Percentiles rank a stretch among this genome's conserved stretches.
Conservation (phyloP, 2,888 invertebrate species). For the Notodromas monacha region DNA sequence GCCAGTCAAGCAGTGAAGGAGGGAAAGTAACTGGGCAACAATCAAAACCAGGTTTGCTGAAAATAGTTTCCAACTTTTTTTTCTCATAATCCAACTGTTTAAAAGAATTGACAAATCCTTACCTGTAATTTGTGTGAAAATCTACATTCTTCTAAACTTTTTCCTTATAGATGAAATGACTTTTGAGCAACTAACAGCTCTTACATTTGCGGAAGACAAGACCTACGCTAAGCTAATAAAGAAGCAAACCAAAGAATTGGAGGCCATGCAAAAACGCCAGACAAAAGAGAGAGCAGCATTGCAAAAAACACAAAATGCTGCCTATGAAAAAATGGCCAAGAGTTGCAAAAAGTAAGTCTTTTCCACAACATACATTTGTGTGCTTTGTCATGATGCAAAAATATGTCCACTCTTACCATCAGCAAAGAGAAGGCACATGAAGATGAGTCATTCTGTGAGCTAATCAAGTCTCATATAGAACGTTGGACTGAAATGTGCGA, state of each 20-base stretch:
- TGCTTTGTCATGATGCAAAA: background rate
- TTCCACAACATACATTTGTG: background rate
- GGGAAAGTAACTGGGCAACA: too few species aligned
- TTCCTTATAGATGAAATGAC: too few species aligned
- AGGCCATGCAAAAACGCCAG: slow-evolving; percentile 62
- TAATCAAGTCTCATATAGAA: too few species aligned
- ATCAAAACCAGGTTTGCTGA: background rate
- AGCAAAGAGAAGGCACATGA: too few species aligned
- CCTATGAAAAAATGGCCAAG: slow-evolving; percentile 71
- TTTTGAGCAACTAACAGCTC: too few species aligned
- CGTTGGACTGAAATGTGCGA: slow-evolving; percentile 78
- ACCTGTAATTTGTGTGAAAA: too few species aligned
- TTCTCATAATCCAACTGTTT: too few species aligned
- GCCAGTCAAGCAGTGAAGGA: background rate
- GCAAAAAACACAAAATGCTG: slow-evolving; percentile 63
- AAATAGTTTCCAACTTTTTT: background rate
- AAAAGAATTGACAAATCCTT: too few species aligned
- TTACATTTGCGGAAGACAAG: too few species aligned
- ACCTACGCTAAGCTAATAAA: slow-evolving; percentile 64
- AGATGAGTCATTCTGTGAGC: slow-evolving; percentile 1
- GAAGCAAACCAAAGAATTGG: slow-evolving; percentile 83
- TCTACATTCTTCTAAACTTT: too few species aligned
- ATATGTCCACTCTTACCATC: too few species aligned
- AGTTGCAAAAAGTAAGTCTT: slow-evolving; percentile 50
- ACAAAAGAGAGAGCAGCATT: slow-evolving; percentile 60